Conservation (phyloP, 2,113 vertebrate species). For the Polypterus bichir region DNA sequence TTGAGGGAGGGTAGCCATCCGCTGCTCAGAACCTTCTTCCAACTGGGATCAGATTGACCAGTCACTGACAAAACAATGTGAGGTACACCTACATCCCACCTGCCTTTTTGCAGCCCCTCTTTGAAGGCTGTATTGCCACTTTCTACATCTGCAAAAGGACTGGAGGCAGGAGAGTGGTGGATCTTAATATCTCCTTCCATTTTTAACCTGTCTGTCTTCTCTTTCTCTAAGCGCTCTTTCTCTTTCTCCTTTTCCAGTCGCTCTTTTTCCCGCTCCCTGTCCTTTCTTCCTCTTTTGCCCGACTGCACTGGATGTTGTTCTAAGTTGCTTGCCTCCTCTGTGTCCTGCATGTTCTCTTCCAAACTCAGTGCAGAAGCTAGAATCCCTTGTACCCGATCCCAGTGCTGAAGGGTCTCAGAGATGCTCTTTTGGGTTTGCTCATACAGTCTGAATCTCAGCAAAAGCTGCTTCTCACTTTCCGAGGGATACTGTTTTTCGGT, state of each 20-base stretch:
- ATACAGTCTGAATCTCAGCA: constrained; percentile 48
- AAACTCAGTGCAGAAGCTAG: constrained; percentile 23
- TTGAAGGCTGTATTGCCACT: constrained; percentile 14
- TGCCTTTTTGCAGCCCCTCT: constrained; percentile 20
- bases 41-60: constrained; percentile 19
- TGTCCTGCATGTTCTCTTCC: constrained; percentile 27
- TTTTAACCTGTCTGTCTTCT: constrained; percentile 23
- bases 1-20: constrained; percentile 41
- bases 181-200: constrained; percentile 17
- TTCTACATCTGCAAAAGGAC: constrained; percentile 7
- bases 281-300: constrained; percentile 42
- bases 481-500: constrained; percentile 20
- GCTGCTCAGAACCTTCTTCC: constrained; percentile 37
- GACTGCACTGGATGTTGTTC: constrained; percentile 17
- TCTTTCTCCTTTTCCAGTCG: constrained; percentile 32
- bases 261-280: constrained; percentile 37
- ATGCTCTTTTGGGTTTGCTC: constrained; percentile 47
- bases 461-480: constrained; percentile 36
- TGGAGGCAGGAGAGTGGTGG: constrained; percentile 16
- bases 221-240: constrained; percentile 29
- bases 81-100: constrained; percentile 36
- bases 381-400: constrained; percentile 58
- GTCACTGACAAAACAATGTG: constrained; percentile 47
- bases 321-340: constrained; percentile 25
- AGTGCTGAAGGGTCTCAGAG: constrained; percentile 41